Percentiles rank a stretch among this genome's conserved stretches.
Evolutionary conservation across 2,797 vertebrate genomes (phyloP).

Genomic region (Chaetophractus vellerosus): DNA sequence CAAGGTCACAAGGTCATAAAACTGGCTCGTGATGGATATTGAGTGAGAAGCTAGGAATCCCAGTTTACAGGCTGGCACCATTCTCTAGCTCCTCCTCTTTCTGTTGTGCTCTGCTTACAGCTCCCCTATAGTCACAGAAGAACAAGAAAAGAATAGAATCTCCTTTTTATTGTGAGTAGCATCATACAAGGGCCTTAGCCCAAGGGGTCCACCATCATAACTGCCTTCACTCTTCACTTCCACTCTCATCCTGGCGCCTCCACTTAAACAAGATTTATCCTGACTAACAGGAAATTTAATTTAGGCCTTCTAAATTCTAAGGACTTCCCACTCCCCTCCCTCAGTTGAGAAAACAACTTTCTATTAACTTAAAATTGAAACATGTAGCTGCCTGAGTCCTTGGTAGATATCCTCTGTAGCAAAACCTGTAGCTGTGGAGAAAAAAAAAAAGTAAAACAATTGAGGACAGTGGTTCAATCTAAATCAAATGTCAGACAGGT

Average conservation of each 20-base stretch:
- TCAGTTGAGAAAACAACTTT: background rate
- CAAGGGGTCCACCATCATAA: background rate
- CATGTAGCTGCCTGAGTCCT: background rate
- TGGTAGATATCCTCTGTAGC: background rate
- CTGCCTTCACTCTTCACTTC: background rate
- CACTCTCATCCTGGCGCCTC: background rate
- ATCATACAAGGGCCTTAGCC: background rate
- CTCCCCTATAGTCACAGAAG: background rate
- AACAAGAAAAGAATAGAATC: background rate
- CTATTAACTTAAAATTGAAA: background rate
- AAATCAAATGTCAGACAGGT: background rate
- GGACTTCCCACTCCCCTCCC: fast-evolving
- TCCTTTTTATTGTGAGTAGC: background rate
- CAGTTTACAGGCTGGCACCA: background rate
- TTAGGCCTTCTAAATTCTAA: background rate
- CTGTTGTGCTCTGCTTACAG: background rate
- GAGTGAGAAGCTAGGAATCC: background rate
- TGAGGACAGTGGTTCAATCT: background rate
- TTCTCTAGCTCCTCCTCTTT: background rate
- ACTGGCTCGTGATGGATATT: background rate
- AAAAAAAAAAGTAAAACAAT: background rate
- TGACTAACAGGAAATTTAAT: background rate
- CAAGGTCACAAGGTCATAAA: background rate
- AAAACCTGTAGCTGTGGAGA: background rate
- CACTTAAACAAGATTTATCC: background rate